Evolutionary conservation across 2,797 vertebrate species (phyloP), one percentile per base, ranked within the genome.

Genomic region (Callimico goeldii): DNA sequence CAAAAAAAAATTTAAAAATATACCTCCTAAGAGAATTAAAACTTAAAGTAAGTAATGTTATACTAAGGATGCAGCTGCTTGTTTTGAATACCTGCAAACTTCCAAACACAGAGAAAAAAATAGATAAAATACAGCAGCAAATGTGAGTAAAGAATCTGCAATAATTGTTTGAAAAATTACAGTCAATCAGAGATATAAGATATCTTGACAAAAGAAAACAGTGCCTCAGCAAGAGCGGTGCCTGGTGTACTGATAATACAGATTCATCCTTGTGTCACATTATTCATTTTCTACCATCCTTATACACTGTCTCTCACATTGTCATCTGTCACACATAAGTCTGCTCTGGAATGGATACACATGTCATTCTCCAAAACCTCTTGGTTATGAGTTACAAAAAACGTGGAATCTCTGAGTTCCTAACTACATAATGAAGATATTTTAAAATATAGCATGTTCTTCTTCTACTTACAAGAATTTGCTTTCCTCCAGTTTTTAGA

Each of bases 121-220:
- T 8, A 43, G 67, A 12, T 9, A 88, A 14, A 36, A 75, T 3
- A n/a, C 12, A 58, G 39, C 33, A 81, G 28, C 26, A 91, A 85
- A 85, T 88, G 22, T 88, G 17, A 88, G 90, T 93, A 70, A 26
- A 76, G 81, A 70, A 92, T 55, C 36, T 91, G 58, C 36, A 64
- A 77, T 77, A 96, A 82, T 86, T 58, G 90, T 79, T 79, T 81
- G 33, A 81, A 95, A 95, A 91, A 91, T 72, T 52, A 39, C 24
- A 97, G 19, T 46, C n/a, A 92, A 88, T 87, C 89, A 86, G 64
- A 83, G 58, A 58, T 72, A 39, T 7, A 55, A 70, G 39, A 82
- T n/a, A 70, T 83, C 58, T n/a, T 36, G 30, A 70, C 33, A n/a
- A 67, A 90, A 90, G 28, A 79, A 96, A 95, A 61, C 28, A 90